These are phyloP conservation scores for Homarus americanus DNA, from an alignment of 1,140 invertebrate species.

Conservation along the genomic window DNA sequence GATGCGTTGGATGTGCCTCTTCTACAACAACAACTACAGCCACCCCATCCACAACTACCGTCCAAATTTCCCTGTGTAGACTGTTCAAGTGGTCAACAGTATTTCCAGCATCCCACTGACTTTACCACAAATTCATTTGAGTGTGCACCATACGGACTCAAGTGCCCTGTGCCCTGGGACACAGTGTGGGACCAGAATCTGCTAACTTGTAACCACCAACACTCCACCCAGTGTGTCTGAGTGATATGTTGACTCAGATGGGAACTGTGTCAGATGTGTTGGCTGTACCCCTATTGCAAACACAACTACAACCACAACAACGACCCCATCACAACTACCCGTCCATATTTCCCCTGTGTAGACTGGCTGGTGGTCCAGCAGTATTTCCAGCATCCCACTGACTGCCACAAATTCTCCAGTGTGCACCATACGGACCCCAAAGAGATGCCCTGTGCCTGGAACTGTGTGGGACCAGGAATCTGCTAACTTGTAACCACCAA, in stretches of 20 bases:
- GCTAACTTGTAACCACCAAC: not conserved
- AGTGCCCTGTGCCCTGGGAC: not conserved
- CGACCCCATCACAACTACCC: not conserved
- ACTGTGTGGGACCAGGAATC: not conserved
- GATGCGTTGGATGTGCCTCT: no score
- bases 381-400: not conserved
- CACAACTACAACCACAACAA: not conserved
- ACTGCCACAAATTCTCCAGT: not conserved
- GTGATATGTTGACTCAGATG: not conserved
- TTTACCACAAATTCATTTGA: not conserved
- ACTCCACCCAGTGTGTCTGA: not conserved
- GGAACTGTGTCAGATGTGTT: not conserved
- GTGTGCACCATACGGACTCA: not conserved
- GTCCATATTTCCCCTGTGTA: no score
- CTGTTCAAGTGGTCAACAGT: no score
- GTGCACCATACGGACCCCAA: not conserved
- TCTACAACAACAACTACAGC: no score
- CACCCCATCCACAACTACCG: no score
- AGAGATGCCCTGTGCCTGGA: not conserved
- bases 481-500: no score
- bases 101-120: no score
- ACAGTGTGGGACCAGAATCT: not conserved
- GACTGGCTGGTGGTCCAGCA: no score
- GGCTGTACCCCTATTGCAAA: not conserved
- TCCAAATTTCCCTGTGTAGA: no score